Conservation (phyloP, 1,140 invertebrate species). For the Panagrolaimus sp. region DNA sequence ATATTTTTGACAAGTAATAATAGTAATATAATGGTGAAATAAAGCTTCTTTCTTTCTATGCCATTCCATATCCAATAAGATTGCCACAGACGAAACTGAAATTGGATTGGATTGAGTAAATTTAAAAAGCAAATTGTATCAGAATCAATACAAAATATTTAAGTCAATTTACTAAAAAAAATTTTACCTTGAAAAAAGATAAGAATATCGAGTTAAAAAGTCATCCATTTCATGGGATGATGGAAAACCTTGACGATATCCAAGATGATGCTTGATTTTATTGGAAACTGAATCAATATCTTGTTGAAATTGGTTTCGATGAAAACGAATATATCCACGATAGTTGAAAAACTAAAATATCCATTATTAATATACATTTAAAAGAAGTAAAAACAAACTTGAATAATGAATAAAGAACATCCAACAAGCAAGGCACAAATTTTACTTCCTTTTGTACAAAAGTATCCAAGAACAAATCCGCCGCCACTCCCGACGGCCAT, state of each 20-base stretch:
- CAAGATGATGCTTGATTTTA: constrained; percentile 24
- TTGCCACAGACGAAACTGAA: constrained; percentile 34
- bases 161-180: no score
- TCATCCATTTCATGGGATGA: not conserved
- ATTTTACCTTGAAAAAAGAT: not conserved
- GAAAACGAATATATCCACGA: constrained; percentile 38
- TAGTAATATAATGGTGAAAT: not conserved
- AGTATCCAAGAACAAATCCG: constrained; percentile 32
- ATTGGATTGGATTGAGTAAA: constrained; percentile 23
- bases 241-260: not conserved
- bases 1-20: no score
- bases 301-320: constrained; percentile 33
- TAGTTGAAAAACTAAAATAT: constrained; percentile 42
- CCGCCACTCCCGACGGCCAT: constrained; percentile 23
- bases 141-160: not conserved
- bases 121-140: constrained; percentile 6
- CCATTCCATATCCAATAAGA: constrained; percentile 36
- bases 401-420: constrained; percentile 27
- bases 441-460: constrained; percentile 30
- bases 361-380: not conserved
- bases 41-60: constrained; percentile 8
- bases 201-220: constrained; percentile 2
- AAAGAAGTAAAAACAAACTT: constrained; percentile 26
- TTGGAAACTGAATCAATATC: constrained; percentile 34
- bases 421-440: constrained; percentile 28